Percentiles rank a stretch among this genome's conserved stretches.
These are phyloP conservation scores for Monodelphis domestica DNA, from an alignment of 2,797 vertebrate species.

Conservation along the genomic window DNA sequence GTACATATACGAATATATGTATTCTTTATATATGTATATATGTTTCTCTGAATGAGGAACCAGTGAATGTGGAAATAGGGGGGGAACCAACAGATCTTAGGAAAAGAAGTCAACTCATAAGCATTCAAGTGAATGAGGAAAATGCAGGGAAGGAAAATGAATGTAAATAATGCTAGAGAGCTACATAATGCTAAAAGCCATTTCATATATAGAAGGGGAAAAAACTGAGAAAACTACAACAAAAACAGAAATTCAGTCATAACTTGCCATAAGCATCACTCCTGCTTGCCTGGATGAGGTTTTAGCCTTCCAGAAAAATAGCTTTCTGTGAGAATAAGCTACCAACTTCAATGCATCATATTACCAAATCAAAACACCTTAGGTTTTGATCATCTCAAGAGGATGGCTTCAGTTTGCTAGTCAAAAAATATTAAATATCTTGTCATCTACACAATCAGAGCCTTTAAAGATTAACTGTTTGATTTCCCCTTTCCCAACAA, in stretches of 20 bases:
- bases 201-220: background rate
- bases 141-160: background rate
- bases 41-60: background rate
- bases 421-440: background rate
- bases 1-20: background rate
- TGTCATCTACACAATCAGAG: background rate
- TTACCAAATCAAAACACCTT: background rate
- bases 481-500: background rate
- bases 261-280: conserved; percentile 2
- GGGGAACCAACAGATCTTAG: conserved; percentile 3
- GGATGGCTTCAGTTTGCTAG: background rate
- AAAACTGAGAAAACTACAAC: background rate
- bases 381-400: background rate
- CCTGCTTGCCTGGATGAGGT: background rate
- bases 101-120: background rate
- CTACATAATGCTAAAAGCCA: background rate
- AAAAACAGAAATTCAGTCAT: background rate
- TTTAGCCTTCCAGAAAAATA: conserved; percentile 29
- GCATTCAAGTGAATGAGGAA: background rate
- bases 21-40: background rate
- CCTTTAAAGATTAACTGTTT: background rate
- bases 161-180: background rate
- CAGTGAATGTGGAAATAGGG: background rate
- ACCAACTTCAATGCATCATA: background rate
- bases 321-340: background rate